Evolutionary conservation across 2,888 invertebrate genomes (phyloP).

Genomic region (Microctonus brassicae): DNA sequence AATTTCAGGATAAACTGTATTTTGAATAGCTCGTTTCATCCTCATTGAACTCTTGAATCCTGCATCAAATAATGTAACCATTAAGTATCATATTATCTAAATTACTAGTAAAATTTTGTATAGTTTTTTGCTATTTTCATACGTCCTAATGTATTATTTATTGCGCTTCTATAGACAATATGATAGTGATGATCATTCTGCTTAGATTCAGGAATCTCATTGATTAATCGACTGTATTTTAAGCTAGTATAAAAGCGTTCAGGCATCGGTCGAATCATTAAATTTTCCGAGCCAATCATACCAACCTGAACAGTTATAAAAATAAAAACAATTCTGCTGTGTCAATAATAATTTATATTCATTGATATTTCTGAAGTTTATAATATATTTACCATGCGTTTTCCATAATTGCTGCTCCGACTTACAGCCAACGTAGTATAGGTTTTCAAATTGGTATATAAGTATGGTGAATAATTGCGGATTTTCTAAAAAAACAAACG

Average conservation of each 20-base stretch:
- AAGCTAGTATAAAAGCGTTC: constrained; percentile 15
- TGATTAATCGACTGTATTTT: constrained; percentile 12
- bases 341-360: too few relatives aligned
- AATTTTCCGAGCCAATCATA: constrained; percentile 8
- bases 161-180: constrained; percentile 23
- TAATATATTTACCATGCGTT: neutral
- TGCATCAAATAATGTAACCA: neutral
- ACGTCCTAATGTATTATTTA: neutral
- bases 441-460: neutral
- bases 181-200: constrained; percentile 24
- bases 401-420: neutral
- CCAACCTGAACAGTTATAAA: constrained; percentile 27
- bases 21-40: neutral
- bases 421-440: neutral
- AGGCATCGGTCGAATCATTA: constrained; percentile 33
- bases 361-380: too few relatives aligned
- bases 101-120: neutral
- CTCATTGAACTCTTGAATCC: neutral
- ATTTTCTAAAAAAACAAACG: too few relatives aligned
- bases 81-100: neutral
- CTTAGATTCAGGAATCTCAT: neutral
- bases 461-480: neutral
- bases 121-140: neutral
- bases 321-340: neutral
- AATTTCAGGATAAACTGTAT: constrained; percentile 32